These are phyloP conservation scores for Ceuthmochares aereus DNA, from an alignment of 2,113 vertebrate genomes.

Conservation along the genomic window DNA sequence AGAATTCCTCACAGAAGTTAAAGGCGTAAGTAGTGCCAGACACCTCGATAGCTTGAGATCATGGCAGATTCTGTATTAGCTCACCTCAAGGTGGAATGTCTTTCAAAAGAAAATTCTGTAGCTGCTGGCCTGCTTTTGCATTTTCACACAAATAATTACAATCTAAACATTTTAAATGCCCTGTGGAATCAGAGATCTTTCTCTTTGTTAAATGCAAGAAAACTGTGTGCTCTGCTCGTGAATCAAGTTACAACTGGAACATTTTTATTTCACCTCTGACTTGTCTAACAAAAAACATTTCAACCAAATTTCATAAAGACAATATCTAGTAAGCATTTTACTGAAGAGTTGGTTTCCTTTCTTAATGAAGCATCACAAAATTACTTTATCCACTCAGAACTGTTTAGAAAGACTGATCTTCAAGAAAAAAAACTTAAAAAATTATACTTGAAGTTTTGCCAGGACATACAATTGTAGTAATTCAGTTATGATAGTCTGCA, in stretches of 20 bases:
- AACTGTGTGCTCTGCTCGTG: neutral
- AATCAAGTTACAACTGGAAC: neutral
- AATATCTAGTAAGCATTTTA: neutral
- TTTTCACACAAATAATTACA: neutral
- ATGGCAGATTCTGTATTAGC: neutral
- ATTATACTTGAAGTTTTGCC: slow-evolving; percentile 70
- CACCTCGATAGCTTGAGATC: neutral
- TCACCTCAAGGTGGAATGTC: neutral
- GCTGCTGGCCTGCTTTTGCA: neutral
- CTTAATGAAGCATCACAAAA: slow-evolving; percentile 74
- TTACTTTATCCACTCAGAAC: slow-evolving; percentile 72
- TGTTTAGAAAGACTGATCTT: slow-evolving; percentile 68
- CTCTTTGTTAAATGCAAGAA: neutral
- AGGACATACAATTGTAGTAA: slow-evolving; percentile 56
- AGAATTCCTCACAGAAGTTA: neutral
- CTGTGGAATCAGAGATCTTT: neutral
- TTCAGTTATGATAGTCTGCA: slow-evolving; percentile 47
- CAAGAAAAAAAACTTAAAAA: slow-evolving; percentile 49
- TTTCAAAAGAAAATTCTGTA: neutral
- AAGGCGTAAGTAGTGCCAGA: neutral
- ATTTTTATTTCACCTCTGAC: slow-evolving; percentile 16
- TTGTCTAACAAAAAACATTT: slow-evolving; percentile 3
- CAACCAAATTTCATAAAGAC: neutral
- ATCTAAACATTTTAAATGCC: neutral
- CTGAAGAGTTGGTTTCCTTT: slow-evolving; percentile 17